Evolutionary conservation across 1,140 invertebrate genomes (phyloP).

Genomic region (Sweltsa coloradensis): DNA sequence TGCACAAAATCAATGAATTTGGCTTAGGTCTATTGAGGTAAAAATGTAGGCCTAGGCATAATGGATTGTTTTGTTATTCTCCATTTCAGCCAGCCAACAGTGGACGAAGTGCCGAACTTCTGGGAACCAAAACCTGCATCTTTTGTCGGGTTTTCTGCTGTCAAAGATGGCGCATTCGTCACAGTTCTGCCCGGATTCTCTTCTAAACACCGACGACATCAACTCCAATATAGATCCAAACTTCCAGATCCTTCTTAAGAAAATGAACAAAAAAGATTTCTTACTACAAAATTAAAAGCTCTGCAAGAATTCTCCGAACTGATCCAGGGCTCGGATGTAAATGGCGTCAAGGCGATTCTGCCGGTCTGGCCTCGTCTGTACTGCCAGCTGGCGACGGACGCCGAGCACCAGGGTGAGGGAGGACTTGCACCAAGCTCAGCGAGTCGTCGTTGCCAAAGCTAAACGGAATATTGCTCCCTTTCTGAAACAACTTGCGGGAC

Average conservation of each 20-base stretch:
- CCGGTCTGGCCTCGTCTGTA: slow-evolving; percentile 70
- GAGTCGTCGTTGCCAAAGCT: slow-evolving; percentile 48
- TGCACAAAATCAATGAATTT: not conserved
- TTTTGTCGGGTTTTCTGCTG: slow-evolving; percentile 54
- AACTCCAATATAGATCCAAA: slow-evolving; percentile 43
- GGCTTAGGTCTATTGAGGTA: not conserved
- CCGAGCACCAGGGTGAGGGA: slow-evolving; percentile 70
- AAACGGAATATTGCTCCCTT: slow-evolving; percentile 62
- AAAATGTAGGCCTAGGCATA: not conserved
- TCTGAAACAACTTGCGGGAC: slow-evolving; percentile 54
- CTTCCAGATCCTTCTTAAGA: slow-evolving; percentile 53
- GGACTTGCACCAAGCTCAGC: slow-evolving; percentile 52
- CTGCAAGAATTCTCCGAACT: slow-evolving; percentile 62
- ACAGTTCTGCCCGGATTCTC: slow-evolving; percentile 41
- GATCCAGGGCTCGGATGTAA: slow-evolving; percentile 44
- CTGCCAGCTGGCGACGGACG: slow-evolving; percentile 54
- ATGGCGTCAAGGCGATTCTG: slow-evolving; percentile 48
- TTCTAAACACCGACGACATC: slow-evolving; percentile 34
- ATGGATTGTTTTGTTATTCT: slow-evolving; percentile 17
- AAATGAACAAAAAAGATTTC: slow-evolving; percentile 77
- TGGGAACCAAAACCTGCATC: slow-evolving; percentile 43
- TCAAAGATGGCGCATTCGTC: slow-evolving; percentile 43
- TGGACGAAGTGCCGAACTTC: slow-evolving; percentile 60
- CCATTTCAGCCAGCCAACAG: slow-evolving; percentile 62
- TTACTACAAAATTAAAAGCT: slow-evolving; percentile 74